Evolutionary conservation across 1,140 invertebrate genomes (phyloP).

Genomic region (Pseudomyrmex dendroicus): DNA sequence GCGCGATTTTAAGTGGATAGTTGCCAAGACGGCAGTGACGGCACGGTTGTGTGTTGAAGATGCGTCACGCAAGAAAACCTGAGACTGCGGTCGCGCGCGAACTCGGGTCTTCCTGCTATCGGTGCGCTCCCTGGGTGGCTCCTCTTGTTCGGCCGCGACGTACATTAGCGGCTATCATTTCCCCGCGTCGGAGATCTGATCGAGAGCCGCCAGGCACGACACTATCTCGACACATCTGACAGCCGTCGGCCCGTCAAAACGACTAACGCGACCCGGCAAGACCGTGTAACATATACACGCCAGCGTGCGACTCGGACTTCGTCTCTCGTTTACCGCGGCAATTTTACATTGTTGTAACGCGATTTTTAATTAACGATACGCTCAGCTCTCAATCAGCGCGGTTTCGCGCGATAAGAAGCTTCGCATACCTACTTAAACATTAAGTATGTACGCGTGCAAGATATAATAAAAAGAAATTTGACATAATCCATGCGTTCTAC

Average conservation of each 20-base stretch:
- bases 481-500: no score
- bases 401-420: no score
- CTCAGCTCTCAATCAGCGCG: conserved; percentile 2
- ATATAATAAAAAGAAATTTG: no score
- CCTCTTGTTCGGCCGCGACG: conserved; percentile 70
- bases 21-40: conserved; percentile 22
- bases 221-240: conserved; percentile 74
- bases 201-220: conserved; percentile 53
- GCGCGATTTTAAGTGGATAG: conserved; percentile 61
- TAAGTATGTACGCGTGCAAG: no score
- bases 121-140: conserved; percentile 67
- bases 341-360: conserved; percentile 3
- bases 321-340: neutral
- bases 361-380: neutral
- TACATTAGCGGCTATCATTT: conserved; percentile 76
- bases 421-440: no score
- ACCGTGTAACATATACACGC: conserved; percentile 10
- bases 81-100: conserved; percentile 14
- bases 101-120: conserved; percentile 65
- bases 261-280: neutral
- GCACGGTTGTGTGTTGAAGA: conserved; percentile 37
- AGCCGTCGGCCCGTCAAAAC: conserved; percentile 67
- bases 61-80: conserved; percentile 24
- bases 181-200: conserved; percentile 56
- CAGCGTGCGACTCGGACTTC: neutral